Evolutionary conservation across 2,113 vertebrate species (phyloP), one percentile per base, ranked within the genome.

Genomic region (Ranitomeya imitator): DNA sequence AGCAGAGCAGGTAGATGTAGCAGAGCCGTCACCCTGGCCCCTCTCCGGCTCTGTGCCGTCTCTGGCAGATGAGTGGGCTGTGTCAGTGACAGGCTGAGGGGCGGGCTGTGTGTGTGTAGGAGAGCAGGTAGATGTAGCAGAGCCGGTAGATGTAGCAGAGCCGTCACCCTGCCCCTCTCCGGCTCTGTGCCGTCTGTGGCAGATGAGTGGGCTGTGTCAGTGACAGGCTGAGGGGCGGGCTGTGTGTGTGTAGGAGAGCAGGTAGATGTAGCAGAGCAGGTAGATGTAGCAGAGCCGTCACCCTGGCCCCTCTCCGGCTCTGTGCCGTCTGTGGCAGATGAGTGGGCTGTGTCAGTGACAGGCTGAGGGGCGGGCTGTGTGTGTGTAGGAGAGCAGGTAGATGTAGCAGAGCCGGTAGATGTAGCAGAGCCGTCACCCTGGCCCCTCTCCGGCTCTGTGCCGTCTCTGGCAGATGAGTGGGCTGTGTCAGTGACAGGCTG

Each of bases 351-450:
- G 74, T 1, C 60, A 63, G 87, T 83, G 87, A 78, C 87, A 88
- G 87, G 45, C 67, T n/a, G 67, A 82, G 87, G 77, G 87, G 57
- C 23, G 14, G 85, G 88, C 87, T 74, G 90, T 63, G 91, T 79
- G 85, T 86, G n/a, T n/a, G n/a, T 31, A 31, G 2, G 26, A 31
- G 26, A 31, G 26, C 26, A 76, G 31, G 19, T 61, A 55, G 19
- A 23, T 21, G 21, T 19, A 12, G 80, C 5, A 31, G 4, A 31
- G 83, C 83, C 71, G 61, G 14, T 65, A 57, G 45, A 80, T 57
- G 63, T 45, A 26, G 45, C 1, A 26, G 26, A 78, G 60, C 21
- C 67, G 63, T 63, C n/a, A 76, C 57, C 73, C 65, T 65, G n/a
- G 16, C 79, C 73, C 63, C 18, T 23, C 19, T 13, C 59, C 63